Conservation (phyloP, 1,140 invertebrate species). For the Sweltsa coloradensis region DNA sequence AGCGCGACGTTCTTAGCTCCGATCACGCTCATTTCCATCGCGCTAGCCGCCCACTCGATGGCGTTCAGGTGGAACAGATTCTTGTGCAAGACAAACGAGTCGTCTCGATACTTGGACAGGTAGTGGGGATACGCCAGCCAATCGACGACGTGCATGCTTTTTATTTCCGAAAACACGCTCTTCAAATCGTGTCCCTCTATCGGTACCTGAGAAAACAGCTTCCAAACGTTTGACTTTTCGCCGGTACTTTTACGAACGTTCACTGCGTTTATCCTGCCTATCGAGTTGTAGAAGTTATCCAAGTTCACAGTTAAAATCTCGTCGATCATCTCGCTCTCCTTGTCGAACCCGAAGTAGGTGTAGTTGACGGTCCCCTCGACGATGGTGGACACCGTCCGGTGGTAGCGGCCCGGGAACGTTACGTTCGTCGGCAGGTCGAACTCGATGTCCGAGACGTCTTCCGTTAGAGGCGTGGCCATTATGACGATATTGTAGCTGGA, state of each 20-base stretch:
- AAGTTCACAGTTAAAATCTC: constrained; percentile 38
- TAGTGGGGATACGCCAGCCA: constrained; percentile 58
- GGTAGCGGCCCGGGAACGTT: constrained; percentile 31
- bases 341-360: constrained; percentile 31
- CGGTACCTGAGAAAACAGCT: constrained; percentile 41
- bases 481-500: constrained; percentile 43
- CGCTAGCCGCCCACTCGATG: constrained; percentile 54
- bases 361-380: constrained; percentile 37
- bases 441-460: constrained; percentile 26
- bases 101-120: constrained; percentile 25
- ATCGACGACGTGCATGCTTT: constrained; percentile 26
- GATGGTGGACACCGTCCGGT: constrained; percentile 44
- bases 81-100: constrained; percentile 41
- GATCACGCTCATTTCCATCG: constrained; percentile 60
- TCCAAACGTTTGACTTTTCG: constrained; percentile 34
- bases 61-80: constrained; percentile 50
- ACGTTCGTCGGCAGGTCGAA: constrained; percentile 26
- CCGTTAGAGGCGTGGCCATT: constrained; percentile 40
- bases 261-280: constrained; percentile 32
- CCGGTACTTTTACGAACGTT: constrained; percentile 16
- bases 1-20: constrained; percentile 50
- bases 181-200: constrained; percentile 33
- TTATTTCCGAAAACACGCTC: constrained; percentile 36
- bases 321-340: constrained; percentile 22
- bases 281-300: constrained; percentile 28